Conservation (phyloP, 2,888 invertebrate species). For the Chrysopilus asiliformis region DNA sequence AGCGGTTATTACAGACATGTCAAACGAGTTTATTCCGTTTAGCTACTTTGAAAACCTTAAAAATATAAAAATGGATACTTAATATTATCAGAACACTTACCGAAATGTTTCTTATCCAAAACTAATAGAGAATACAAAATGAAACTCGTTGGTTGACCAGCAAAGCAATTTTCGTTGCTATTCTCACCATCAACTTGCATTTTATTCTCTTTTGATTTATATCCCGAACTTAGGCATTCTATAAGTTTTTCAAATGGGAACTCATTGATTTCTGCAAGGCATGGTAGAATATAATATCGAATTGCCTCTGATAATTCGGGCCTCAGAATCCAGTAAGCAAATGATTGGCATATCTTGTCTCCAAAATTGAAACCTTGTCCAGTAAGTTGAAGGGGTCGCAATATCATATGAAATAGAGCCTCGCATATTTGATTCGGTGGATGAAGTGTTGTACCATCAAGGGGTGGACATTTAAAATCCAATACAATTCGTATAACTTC, state of each 20-base stretch:
- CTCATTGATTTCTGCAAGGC: constrained; percentile 39
- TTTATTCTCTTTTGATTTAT: no score
- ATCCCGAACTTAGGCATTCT: constrained; percentile 36
- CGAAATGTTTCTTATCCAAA: constrained; percentile 28
- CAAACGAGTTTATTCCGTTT: no score
- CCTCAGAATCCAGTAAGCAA: constrained; percentile 53
- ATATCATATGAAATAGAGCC: constrained; percentile 60
- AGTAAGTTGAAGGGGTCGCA: constrained; percentile 55
- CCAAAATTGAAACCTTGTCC: constrained; percentile 17
- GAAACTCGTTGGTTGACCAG: constrained; percentile 22
- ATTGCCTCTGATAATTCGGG: constrained; percentile 53
- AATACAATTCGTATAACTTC: constrained; percentile 53
- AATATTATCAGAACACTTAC: no score
- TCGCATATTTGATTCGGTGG: constrained; percentile 61
- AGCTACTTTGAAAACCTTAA: no score
- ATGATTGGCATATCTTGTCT: constrained; percentile 26
- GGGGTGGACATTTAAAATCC: constrained; percentile 53
- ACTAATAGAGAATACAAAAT: constrained; percentile 30
- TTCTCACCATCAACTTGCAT: constrained; percentile 17
- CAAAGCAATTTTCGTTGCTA: no score
- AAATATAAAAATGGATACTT: no score
- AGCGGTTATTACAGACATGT: no score
- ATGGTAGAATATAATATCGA: constrained; percentile 56
- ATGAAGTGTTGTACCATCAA: constrained; percentile 50
- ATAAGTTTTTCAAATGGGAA: constrained; percentile 43